Conservation (phyloP, 2,797 vertebrate species). For the Loriculus beryllinus region DNA sequence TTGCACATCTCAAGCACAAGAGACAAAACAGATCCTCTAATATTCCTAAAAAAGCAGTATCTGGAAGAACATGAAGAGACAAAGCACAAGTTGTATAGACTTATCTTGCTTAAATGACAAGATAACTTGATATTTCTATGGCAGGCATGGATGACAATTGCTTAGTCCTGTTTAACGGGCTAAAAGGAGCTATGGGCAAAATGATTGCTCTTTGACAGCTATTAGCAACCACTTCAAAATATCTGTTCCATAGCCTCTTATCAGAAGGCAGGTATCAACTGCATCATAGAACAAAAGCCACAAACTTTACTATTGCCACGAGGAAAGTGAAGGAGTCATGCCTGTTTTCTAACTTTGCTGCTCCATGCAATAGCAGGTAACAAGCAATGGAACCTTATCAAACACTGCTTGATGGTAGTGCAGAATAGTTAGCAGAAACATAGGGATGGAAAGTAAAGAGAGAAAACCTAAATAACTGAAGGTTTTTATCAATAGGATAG, state of each 20-base stretch:
- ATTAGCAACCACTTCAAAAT: background rate
- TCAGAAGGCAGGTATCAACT: background rate
- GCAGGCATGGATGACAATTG: background rate
- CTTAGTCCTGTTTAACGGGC: background rate
- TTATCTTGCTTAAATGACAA: conserved; percentile 4
- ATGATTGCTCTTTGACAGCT: background rate
- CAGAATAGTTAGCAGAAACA: background rate
- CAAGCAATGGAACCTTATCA: background rate
- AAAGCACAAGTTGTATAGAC: background rate
- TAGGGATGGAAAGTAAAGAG: background rate
- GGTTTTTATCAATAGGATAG: background rate
- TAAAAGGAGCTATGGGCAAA: background rate
- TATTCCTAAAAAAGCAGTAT: conserved; percentile 12
- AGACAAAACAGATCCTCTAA: conserved; percentile 35
- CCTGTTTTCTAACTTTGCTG: background rate
- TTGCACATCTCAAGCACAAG: conserved; percentile 14
- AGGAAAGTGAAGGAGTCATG: background rate
- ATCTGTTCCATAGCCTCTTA: background rate
- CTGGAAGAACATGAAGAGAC: conserved; percentile 29
- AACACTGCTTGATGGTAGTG: background rate
- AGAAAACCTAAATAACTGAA: background rate
- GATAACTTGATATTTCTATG: conserved; percentile 43
- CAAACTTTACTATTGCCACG: background rate
- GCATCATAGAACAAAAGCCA: background rate
- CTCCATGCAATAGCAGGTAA: background rate